These are phyloP conservation scores for Haemorhous mexicanus DNA, from an alignment of 2,113 vertebrate species.

Conservation along the genomic window DNA sequence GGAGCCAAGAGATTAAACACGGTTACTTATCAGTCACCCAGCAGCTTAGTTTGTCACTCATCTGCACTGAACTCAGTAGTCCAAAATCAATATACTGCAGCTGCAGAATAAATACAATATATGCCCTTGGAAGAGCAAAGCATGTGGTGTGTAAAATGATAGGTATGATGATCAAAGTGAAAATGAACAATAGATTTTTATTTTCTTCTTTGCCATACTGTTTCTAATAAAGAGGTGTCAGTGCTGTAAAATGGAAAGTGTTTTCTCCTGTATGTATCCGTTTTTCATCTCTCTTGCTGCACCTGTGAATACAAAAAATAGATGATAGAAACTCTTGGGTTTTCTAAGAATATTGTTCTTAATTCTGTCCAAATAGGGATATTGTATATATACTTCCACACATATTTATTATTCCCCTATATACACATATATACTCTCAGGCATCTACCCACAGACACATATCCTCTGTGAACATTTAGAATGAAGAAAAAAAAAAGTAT, in stretches of 20 bases:
- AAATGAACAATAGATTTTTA: conserved; percentile 39
- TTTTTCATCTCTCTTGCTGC: background rate
- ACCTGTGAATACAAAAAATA: background rate
- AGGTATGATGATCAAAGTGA: conserved; percentile 14
- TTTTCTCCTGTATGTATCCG: background rate
- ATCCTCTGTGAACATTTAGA: background rate
- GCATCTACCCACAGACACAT: background rate
- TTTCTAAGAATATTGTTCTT: background rate
- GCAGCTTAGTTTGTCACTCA: background rate
- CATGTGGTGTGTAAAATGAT: conserved; percentile 18
- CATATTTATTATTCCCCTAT: background rate
- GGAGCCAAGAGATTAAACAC: background rate
- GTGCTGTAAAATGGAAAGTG: background rate
- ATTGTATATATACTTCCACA: background rate
- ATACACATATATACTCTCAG: background rate
- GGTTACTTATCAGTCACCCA: background rate
- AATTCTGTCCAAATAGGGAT: background rate
- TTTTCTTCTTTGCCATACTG: background rate
- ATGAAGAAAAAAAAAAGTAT: background rate
- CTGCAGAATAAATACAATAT: conserved; percentile 17
- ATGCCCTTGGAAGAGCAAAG: conserved; percentile 22
- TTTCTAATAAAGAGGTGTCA: conserved; percentile 12
- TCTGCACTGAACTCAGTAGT: background rate
- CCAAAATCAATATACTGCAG: conserved; percentile 17
- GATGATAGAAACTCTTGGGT: background rate